Conservation (phyloP, 2,888 invertebrate genomes). For the Erannis defoliaria region DNA sequence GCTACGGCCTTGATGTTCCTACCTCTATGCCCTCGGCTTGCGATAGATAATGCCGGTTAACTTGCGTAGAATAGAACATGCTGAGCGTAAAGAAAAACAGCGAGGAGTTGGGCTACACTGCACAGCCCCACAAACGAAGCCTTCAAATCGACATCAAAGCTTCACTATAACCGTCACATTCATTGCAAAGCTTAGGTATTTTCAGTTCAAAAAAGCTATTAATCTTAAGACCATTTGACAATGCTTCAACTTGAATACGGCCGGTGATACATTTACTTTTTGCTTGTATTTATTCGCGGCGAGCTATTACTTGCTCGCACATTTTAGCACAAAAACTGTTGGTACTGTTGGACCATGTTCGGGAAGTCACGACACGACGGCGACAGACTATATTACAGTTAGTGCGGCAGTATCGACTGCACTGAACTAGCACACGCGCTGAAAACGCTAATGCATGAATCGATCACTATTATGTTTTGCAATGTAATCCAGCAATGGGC, state of each 20-base stretch:
- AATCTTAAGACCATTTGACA: conserved; percentile 16
- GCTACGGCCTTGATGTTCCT: no score
- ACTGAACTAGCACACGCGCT: neutral
- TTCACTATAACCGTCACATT: neutral
- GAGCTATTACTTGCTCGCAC: conserved; percentile 26
- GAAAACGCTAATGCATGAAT: conserved; percentile 30
- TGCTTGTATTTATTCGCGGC: conserved; percentile 28
- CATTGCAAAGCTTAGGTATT: neutral
- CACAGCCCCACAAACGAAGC: neutral
- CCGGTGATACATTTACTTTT: conserved; percentile 18
- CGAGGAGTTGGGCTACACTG: no score
- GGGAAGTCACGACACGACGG: conserved; percentile 53
- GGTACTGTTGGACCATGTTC: conserved; percentile 46
- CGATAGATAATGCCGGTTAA: no score
- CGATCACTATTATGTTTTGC: conserved; percentile 1
- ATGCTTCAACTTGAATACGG: conserved; percentile 13
- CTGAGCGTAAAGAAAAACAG: no score
- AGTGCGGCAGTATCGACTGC: neutral
- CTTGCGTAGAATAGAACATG: no score
- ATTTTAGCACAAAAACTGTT: conserved; percentile 31
- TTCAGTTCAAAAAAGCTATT: conserved; percentile 10
- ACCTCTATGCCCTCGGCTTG: no score
- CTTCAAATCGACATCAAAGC: neutral
- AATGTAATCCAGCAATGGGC: no score
- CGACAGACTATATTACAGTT: neutral